These are phyloP conservation scores for Phainopepla nitens DNA, from an alignment of 2,113 vertebrate species.

Conservation along the genomic window DNA sequence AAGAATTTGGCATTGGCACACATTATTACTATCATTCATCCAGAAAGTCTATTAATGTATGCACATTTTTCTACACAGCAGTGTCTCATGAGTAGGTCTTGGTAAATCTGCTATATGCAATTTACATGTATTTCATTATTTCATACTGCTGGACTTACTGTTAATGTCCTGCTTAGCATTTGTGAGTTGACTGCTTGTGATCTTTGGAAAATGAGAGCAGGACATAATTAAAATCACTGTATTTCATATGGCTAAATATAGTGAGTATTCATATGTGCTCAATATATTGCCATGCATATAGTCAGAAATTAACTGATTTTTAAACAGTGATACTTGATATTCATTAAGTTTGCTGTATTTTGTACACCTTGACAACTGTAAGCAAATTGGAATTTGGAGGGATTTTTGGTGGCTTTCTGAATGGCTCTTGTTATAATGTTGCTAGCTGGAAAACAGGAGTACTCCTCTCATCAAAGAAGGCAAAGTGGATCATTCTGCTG, in stretches of 20 bases:
- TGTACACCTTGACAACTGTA: background rate
- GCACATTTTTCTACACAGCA: conserved; percentile 14
- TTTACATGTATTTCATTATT: background rate
- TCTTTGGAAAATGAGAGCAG: background rate
- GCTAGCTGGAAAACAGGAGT: background rate
- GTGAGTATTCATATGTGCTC: background rate
- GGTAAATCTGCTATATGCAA: conserved; percentile 2
- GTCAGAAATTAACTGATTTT: background rate
- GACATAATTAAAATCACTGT: background rate
- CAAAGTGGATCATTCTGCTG: background rate
- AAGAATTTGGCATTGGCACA: conserved; percentile 46
- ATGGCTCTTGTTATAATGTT: background rate
- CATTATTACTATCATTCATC: conserved; percentile 45
- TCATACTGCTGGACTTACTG: background rate
- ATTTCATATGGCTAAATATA: background rate
- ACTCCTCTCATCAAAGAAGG: background rate
- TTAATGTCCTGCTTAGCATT: background rate
- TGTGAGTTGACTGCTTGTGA: background rate
- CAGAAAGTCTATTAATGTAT: conserved; percentile 46
- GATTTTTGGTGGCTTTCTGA: background rate
- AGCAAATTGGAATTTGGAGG: background rate
- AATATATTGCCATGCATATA: background rate
- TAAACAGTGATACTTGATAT: background rate
- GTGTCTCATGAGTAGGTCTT: background rate
- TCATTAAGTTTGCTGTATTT: background rate